These are phyloP conservation scores for Orchesella flavescens DNA, from an alignment of 2,888 invertebrate species.

Conservation along the genomic window DNA sequence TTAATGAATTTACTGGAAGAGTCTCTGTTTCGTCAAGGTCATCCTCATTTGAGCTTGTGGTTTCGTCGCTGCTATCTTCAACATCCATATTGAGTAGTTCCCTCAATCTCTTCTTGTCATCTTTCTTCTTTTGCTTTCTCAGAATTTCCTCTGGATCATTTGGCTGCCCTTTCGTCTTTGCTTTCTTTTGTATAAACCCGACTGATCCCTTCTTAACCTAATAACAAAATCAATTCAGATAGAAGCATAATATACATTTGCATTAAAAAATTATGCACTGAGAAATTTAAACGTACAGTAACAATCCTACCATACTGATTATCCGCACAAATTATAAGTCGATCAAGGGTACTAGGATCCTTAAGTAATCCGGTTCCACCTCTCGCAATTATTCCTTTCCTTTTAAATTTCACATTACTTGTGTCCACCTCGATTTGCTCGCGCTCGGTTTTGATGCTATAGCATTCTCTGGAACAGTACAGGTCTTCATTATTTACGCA, in stretches of 20 bases:
- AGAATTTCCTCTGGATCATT: neutral
- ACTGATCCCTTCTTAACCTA: neutral
- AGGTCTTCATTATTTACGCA: neutral
- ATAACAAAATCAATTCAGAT: neutral
- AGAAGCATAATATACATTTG: neutral
- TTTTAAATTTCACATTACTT: conserved; percentile 12
- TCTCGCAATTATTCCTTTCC: conserved; percentile 20
- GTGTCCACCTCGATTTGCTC: neutral
- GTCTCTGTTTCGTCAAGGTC: neutral
- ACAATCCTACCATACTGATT: conserved; percentile 28
- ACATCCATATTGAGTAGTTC: neutral
- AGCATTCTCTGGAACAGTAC: conserved; percentile 42
- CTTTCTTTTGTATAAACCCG: neutral
- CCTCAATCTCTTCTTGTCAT: conserved; percentile 10
- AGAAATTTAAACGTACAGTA: conserved; percentile 13
- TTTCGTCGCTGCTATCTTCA: neutral
- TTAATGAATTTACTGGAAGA: neutral
- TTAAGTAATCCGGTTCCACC: conserved; percentile 51
- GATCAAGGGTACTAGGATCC: conserved; percentile 23
- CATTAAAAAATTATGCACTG: neutral
- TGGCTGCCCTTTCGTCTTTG: neutral
- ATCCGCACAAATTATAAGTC: conserved; percentile 29
- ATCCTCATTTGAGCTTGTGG: too few species aligned
- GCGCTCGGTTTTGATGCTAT: neutral
- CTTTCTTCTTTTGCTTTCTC: neutral